A percentile compares a stretch with the other conserved stretches of the same genome.
phyloP scores from a whole-genome alignment of 2,113 vertebrate genomes.

The cattle (Bos taurus) region ARS-UCD2.0 NC_037328.1:29964001-29964500 shows the following conservation, averaged over 20 bases:
- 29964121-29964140: too few relatives aligned
- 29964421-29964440: background rate
- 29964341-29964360: background rate
- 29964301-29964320: background rate
- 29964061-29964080: background rate
- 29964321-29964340: background rate
- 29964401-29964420: background rate
- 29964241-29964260: too few relatives aligned
- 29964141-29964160: too few relatives aligned
- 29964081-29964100: constrained; percentile 23
- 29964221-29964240: too few relatives aligned
- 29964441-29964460: constrained; percentile 12
- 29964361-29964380: constrained; percentile 1
- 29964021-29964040: too few relatives aligned
- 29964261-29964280: too few relatives aligned
- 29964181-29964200: too few relatives aligned
- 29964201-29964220: too few relatives aligned
- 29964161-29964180: too few relatives aligned
- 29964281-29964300: too few relatives aligned
- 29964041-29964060: too few relatives aligned
- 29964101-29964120: background rate
- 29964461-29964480: background rate
- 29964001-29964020: too few relatives aligned
- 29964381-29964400: background rate
- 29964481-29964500: background rate